Evolutionary conservation across 2,888 invertebrate genomes (phyloP).

Genomic region (Hipparchia sbordonii): DNA sequence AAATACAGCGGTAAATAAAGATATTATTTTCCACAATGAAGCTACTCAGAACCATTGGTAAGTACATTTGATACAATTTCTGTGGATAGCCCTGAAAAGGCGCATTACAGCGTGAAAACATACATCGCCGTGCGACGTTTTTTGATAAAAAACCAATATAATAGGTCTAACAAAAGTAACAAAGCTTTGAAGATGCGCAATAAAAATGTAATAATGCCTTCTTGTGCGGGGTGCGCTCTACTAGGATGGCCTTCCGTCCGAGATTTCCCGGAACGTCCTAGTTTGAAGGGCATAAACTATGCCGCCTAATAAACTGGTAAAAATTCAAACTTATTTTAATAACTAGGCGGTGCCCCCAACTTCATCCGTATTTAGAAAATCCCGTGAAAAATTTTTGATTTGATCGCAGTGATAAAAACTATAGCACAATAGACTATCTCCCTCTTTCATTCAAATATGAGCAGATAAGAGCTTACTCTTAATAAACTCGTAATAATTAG

Average conservation of each 20-base stretch:
- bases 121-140: slow-evolving; percentile 71
- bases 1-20: slow-evolving; percentile 20
- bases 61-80: slow-evolving; percentile 35
- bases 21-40: slow-evolving; percentile 26
- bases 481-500: too few relatives aligned
- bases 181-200: slow-evolving; percentile 80
- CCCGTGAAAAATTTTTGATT: too few relatives aligned
- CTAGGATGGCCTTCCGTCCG: too few relatives aligned
- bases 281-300: too few relatives aligned
- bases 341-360: too few relatives aligned
- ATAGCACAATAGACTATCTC: too few relatives aligned
- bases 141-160: slow-evolving; percentile 72
- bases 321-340: too few relatives aligned
- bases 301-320: too few relatives aligned
- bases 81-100: slow-evolving; percentile 53
- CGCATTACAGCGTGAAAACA: slow-evolving; percentile 77
- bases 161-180: slow-evolving; percentile 69
- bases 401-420: too few relatives aligned
- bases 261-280: slow-evolving; percentile 4
- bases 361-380: too few relatives aligned
- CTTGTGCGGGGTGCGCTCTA: slow-evolving; percentile 55
- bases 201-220: slow-evolving; percentile 77
- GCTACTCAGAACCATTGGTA: slow-evolving; percentile 24
- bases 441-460: too few relatives aligned
- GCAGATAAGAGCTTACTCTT: too few relatives aligned